Evolutionary conservation across 2,797 vertebrate species (phyloP).

Genomic region (Rhyacichthys aspro): DNA sequence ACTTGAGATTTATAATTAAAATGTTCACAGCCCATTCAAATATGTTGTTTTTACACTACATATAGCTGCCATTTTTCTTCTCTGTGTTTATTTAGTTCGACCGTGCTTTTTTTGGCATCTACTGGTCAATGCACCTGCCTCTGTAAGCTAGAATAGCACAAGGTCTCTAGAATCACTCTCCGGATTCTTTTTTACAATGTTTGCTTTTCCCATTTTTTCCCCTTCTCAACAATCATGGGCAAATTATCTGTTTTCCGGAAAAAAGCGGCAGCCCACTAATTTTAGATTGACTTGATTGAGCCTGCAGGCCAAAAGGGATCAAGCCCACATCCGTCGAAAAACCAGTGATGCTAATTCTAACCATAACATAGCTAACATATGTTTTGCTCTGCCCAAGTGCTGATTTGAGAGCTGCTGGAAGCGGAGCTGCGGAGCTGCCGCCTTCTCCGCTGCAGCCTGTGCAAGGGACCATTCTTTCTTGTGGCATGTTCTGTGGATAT

Average conservation of each 20-base stretch:
- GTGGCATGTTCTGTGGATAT: conserved; percentile 75
- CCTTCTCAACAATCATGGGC: conserved; percentile 75
- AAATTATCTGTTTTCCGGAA: conserved; percentile 80
- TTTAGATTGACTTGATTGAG: conserved; percentile 82
- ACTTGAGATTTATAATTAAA: too few relatives aligned
- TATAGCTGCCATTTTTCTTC: conserved; percentile 25
- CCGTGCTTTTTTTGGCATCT: conserved; percentile 49
- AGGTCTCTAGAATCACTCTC: conserved; percentile 27
- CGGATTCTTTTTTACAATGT: conserved; percentile 45
- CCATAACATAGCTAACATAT: conserved; percentile 83
- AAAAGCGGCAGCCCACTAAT: conserved; percentile 77
- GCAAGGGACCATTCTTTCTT: conserved; percentile 73
- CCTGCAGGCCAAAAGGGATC: conserved; percentile 73
- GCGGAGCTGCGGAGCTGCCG: conserved; percentile 54
- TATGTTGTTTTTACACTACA: conserved; percentile 10
- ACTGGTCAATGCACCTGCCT: conserved; percentile 63
- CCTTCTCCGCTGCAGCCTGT: conserved; percentile 52
- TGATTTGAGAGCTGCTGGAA: conserved; percentile 77
- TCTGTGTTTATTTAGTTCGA: conserved; percentile 38
- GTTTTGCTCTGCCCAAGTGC: conserved; percentile 76
- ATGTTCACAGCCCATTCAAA: too few relatives aligned
- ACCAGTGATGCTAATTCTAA: conserved; percentile 79
- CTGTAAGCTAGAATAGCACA: conserved; percentile 36
- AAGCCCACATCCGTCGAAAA: conserved; percentile 80
- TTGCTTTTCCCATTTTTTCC: conserved; percentile 66